Base-by-base conservation (phyloP, 2,888 invertebrate genomes). In the Hemithea aestivaria region DNA sequence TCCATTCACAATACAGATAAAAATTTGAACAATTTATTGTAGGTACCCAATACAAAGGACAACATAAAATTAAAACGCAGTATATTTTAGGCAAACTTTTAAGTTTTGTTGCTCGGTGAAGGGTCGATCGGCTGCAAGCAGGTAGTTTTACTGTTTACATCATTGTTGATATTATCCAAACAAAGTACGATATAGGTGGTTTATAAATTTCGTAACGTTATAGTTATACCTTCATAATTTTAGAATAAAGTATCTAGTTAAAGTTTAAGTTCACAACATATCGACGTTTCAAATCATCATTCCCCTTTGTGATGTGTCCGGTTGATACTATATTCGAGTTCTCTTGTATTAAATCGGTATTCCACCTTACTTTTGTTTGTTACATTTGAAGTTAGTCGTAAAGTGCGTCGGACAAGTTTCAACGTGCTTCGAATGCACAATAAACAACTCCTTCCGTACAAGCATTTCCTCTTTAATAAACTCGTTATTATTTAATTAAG, bases 341-440 rank as follows among this genome's bases (percentile, higher is more conserved):
- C 45, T 45, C 43, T n/a, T 48, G 45, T 41, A 45, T 42, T 51
- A 47, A 49, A 50, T 47, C 42, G 46, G 45, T 28, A 11, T 29
- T 46, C 32, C 31, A 40, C 36, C 27, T 43, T 40, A 26, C 7
- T 39, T 53, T 47, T 41, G 45, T 49, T 56, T 58, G 33, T 46
- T 43, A 42, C 44, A 51, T 54, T 56, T 51, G 40, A 47, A 53
- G 35, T 42, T 37, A 33, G 45, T 49, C 34, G 31, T 52, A 48
- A 41, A 51, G 40, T 42, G 35, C 40, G 34, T 40, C 40, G 39
- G 33, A 54, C 53, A 46, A 40, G 53, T 51, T 48, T 31, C 42
- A 42, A 62, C 62, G 60, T 66, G 66, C 44, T 39, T 23, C 24
- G 62, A 64, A 62, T 69, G 16, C 35, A 35, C 43, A 63, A 60